Evolutionary conservation across 2,888 invertebrate species (phyloP), one percentile per base, ranked within the genome.

Genomic region (Ophioninae sp.): DNA sequence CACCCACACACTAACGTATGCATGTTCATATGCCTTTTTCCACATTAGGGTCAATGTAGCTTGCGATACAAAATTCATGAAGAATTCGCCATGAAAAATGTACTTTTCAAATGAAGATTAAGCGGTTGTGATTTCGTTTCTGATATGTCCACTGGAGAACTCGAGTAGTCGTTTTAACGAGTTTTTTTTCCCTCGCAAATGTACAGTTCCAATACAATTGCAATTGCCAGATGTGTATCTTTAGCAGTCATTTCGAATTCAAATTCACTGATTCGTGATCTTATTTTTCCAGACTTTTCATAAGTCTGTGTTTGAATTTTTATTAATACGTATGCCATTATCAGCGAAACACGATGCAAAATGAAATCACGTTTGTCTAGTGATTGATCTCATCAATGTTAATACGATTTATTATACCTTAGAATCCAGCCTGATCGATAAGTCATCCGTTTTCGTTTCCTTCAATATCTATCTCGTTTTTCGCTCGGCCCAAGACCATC

Each of bases 371-470:
- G n/a, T n/a, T 9, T 10, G 56, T 41, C 8, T 64, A 22, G 39
- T 67, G 75, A 41, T 67, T 67, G 67, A 76, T 58, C 67, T 39
- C 58, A n/a, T 22, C 6, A 37, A 7, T 30, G 61, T 61, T 22
- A 63, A 22, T 22, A 22, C 23, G 23, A 61, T 23, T 8, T 58
- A 39, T 61, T 41, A 20, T 63, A 9, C 5, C n/a, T 0, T 44
- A 51, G 51, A 23, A 23, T 61, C 64, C 44, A 63, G n/a, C 56
- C 0, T 30, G 41, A 44, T 56, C 23, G 2, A 23, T 41, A 59
- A 56, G 72, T 65, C 44, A 58, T 71, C 59, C 79, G 44, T 61
- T n/a, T 37, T 22, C 44, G 6, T 39, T 20, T 77, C 51, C 65
- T 63, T 69, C 20, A 64, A 51, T 17, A 20, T 63, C 23, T 17